Percentiles rank a stretch among this genome's conserved stretches.
These are phyloP conservation scores for Corydoras maculifer DNA, from an alignment of 2,113 vertebrate genomes.

Conservation along the genomic window DNA sequence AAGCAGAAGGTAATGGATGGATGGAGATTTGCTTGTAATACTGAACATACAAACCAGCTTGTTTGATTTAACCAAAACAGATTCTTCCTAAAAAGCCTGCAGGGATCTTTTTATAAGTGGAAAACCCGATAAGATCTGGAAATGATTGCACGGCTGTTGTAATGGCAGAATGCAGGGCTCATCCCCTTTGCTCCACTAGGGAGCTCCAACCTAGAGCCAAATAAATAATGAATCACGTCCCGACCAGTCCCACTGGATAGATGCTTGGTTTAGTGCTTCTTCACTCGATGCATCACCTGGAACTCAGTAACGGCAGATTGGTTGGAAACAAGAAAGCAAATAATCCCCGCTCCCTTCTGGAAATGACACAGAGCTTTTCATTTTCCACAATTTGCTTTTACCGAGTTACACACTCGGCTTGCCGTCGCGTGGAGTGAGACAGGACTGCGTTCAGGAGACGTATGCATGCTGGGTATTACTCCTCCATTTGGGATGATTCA, in stretches of 20 bases:
- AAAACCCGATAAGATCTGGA: not conserved
- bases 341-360: constrained; percentile 43
- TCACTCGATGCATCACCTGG: constrained; percentile 53
- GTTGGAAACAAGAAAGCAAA: constrained; percentile 45
- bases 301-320: constrained; percentile 50
- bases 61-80: no score
- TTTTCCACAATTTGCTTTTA: constrained; percentile 52
- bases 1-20: no score
- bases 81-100: not conserved
- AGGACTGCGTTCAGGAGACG: constrained; percentile 1
- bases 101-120: not conserved
- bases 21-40: not conserved
- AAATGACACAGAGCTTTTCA: constrained; percentile 34
- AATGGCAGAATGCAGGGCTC: not conserved
- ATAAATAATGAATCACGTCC: constrained; percentile 58
- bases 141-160: not conserved
- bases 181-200: constrained; percentile 15
- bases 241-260: constrained; percentile 53
- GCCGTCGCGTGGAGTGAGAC: constrained; percentile 1
- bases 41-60: no score
- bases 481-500: not conserved
- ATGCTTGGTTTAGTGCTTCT: constrained; percentile 59
- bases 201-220: constrained; percentile 38
- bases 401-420: constrained; percentile 40
- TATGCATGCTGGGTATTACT: constrained; percentile 14